Conservation (phyloP, 2,797 vertebrate genomes). For the Hafferia zeledoni region DNA sequence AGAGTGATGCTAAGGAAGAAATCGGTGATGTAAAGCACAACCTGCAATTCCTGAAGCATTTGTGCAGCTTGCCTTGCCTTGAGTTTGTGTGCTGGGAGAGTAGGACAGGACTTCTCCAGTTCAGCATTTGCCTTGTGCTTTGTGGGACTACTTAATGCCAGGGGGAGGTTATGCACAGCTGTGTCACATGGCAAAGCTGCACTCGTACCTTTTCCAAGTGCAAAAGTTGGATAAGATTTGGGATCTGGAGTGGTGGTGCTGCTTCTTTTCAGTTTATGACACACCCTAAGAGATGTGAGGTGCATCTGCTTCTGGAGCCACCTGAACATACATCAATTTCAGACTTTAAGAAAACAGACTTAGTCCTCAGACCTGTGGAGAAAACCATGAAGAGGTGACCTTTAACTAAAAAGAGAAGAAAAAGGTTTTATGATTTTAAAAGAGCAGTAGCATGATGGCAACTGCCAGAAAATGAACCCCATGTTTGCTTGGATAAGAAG, state of each 20-base stretch:
- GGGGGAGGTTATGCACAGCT: rapidly evolving
- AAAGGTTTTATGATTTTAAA: background rate
- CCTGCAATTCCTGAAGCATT: background rate
- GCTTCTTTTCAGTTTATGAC: background rate
- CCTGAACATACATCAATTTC: background rate
- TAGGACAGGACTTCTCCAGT: rapidly evolving
- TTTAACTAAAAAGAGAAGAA: background rate
- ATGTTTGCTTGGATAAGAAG: background rate
- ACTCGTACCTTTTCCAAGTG: background rate
- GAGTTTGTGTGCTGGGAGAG: background rate
- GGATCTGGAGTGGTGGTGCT: background rate
- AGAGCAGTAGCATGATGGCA: background rate
- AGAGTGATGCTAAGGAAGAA: rapidly evolving
- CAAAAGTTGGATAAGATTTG: background rate
- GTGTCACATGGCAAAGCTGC: rapidly evolving
- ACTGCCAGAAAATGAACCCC: background rate
- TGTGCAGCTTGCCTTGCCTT: background rate
- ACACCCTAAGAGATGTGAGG: background rate
- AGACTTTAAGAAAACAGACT: background rate
- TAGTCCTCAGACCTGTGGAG: background rate
- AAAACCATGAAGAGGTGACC: background rate
- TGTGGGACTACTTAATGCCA: background rate
- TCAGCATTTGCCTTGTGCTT: background rate
- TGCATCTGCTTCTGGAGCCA: background rate
- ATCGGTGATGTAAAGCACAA: rapidly evolving